Conservation (phyloP, 2,113 vertebrate species). For the Rhinoderma darwinii region DNA sequence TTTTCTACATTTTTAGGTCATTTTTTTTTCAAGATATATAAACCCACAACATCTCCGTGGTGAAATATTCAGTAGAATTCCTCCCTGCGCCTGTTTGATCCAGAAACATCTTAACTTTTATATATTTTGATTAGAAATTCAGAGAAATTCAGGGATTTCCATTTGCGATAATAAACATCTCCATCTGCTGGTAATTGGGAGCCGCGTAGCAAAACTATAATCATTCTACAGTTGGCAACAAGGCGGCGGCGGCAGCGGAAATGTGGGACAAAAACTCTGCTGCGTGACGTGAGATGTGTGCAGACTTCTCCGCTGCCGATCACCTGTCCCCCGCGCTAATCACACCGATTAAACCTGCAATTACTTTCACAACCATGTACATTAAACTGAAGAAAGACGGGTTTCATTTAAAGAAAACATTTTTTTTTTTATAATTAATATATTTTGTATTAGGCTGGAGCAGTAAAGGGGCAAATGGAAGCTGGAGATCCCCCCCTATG, state of each 20-base stretch:
- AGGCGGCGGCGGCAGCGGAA: not conserved
- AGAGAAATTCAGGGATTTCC: conserved; percentile 10
- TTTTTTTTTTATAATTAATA: too few relatives aligned
- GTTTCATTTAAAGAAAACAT: too few relatives aligned
- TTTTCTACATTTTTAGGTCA: not conserved
- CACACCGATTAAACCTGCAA: not conserved
- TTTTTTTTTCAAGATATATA: not conserved
- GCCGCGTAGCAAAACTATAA: conserved; percentile 5
- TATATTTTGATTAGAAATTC: conserved; percentile 3
- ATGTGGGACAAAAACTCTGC: not conserved
- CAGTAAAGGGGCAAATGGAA: too few relatives aligned
- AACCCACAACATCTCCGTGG: not conserved
- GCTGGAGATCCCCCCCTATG: too few relatives aligned
- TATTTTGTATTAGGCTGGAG: too few relatives aligned
- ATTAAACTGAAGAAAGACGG: not conserved
- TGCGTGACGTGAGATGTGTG: too few relatives aligned
- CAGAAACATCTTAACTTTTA: not conserved
- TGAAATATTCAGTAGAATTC: not conserved
- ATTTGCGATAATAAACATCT: conserved; percentile 19
- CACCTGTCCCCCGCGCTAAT: not conserved
- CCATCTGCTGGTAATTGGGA: conserved; percentile 23
- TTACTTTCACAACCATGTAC: too few relatives aligned
- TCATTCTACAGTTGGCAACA: conserved; percentile 7
- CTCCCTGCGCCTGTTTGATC: not conserved
- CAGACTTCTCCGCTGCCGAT: not conserved